Base-by-base conservation (phyloP, 2,888 invertebrate genomes). In the Elegia similella region DNA sequence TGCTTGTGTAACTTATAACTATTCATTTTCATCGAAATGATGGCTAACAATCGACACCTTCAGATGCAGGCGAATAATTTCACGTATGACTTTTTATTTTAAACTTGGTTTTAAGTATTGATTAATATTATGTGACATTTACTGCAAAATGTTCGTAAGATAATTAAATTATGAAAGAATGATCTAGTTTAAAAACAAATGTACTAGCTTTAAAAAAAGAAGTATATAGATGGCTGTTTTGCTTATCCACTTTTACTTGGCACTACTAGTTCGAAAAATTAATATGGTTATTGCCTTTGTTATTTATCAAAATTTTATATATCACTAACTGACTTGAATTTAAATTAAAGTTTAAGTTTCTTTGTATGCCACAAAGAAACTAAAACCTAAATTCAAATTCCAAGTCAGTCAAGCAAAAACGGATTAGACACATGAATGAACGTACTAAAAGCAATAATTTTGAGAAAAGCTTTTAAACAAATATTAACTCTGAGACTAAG, bases 401-500 rank as follows among this genome's bases (percentile, higher is more conserved):
- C n/a, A 34, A 46, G 44, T 53, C 52, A 46, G 7, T 38, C 30
- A 34, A 6, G 34, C 38, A 23, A 47, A 38, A 34, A 52, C 43
- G 60, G 63, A 69, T 70, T 73, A 63, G 34, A 58, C 67, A 68
- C 72, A 67, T 69, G 70, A 76, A 70, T 67, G 68, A 62, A 63
- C 70, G 70, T 64, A 71, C 62, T 63, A 60, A 73, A 70, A 77
- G 68, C 67, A 71, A 78, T 78, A 70, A 78, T 76, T 80, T 71
- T 62, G 65, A 74, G 73, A 63, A 75, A 78, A 82, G 76, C 78
- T 72, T 79, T 81, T 78, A 76, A 75, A 82, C 80, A 85, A 88
- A 88, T 80, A 88, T 80, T 75, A 72, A 77, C 76, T 76, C 58
- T 61, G 65, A 77, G 78, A 78, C 82, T 84, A 77, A 77, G 76